These are phyloP conservation scores for Neotoxoptera formosana DNA, from an alignment of 1,140 invertebrate genomes.

Conservation along the genomic window DNA sequence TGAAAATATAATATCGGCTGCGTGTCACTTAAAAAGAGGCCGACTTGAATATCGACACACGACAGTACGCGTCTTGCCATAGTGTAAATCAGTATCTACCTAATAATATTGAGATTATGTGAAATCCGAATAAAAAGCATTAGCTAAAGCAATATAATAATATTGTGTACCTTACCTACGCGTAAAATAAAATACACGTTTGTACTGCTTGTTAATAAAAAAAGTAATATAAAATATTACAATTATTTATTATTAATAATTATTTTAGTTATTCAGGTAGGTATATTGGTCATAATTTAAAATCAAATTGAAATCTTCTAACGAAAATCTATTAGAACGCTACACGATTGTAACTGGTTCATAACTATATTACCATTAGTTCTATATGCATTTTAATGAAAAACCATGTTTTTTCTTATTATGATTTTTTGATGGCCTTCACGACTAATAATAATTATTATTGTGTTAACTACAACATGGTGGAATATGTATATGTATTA, in stretches of 20 bases:
- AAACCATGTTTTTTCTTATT: not conserved
- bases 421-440: not conserved
- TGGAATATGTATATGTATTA: not conserved
- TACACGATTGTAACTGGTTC: not conserved
- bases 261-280: no score
- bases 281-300: not conserved
- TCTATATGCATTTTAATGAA: no score
- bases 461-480: not conserved
- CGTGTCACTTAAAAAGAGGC: not conserved
- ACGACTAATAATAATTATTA: no score
- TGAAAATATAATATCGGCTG: not conserved
- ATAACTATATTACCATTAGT: no score
- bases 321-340: not conserved
- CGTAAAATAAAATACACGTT: not conserved
- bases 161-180: not conserved
- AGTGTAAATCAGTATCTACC: not conserved
- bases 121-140: not conserved
- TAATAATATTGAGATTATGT: no score
- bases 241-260: no score
- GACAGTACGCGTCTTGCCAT: no score
- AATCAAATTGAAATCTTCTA: not conserved
- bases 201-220: not conserved
- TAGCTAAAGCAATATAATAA: not conserved
- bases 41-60: not conserved
- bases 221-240: not conserved